Percentiles rank a stretch among this genome's conserved stretches.
Conservation (phyloP, 2,113 vertebrate genomes). For the Sitta europaea region DNA sequence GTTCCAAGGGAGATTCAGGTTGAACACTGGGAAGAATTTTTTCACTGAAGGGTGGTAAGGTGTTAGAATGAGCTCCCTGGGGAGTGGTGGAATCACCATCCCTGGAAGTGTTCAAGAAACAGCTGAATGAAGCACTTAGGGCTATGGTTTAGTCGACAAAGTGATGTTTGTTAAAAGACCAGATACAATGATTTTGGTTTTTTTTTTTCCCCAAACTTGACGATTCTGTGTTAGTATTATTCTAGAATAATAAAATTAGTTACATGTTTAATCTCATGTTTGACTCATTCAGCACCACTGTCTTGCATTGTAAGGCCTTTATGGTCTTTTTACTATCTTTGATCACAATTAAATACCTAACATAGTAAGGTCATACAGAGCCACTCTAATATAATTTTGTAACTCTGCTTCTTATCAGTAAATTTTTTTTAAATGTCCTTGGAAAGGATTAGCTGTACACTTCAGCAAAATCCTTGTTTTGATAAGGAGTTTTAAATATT, state of each 20-base stretch:
- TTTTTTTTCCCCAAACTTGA: rapidly evolving
- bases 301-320: background rate
- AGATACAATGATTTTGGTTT: rapidly evolving
- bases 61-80: background rate
- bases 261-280: background rate
- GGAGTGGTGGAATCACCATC: background rate
- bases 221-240: background rate
- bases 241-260: background rate
- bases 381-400: background rate
- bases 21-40: background rate
- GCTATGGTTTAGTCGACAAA: background rate
- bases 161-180: background rate
- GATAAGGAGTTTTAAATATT: background rate
- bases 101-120: background rate
- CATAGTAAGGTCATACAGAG: background rate
- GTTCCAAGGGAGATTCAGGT: background rate
- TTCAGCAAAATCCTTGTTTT: background rate
- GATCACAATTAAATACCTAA: background rate
- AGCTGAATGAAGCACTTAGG: background rate
- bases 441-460: background rate
- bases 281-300: background rate
- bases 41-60: background rate
- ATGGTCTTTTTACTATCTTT: background rate
- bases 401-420: background rate
- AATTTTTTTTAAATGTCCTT: background rate